Conservation (phyloP, 2,797 vertebrate genomes). For the Phrynocephalus forsythii region DNA sequence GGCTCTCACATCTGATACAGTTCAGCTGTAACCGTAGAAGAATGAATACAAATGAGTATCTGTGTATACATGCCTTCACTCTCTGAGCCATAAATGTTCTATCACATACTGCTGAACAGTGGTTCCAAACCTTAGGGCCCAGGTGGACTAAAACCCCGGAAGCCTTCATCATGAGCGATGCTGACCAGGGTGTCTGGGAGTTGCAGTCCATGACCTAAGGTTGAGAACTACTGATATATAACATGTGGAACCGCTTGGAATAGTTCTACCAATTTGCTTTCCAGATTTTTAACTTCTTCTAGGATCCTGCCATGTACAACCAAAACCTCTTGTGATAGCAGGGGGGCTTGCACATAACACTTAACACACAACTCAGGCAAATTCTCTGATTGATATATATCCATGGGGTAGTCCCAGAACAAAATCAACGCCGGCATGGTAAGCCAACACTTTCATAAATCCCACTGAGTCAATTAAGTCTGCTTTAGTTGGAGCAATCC, state of each 20-base stretch:
- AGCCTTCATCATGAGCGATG: not conserved
- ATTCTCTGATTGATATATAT: not conserved
- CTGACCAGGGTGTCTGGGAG: no score
- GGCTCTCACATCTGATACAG: not conserved
- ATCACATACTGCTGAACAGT: not conserved
- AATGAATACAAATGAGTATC: not conserved
- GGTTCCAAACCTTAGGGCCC: not conserved
- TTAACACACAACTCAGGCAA: not conserved
- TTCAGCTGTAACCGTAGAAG: not conserved
- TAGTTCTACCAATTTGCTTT: not conserved
- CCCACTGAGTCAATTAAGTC: no score
- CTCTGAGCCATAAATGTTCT: not conserved
- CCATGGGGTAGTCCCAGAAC: no score
- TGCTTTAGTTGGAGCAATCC: no score
- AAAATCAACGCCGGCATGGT: no score
- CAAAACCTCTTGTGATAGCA: not conserved
- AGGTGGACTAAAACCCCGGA: not conserved
- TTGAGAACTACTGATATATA: not conserved
- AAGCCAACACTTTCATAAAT: no score
- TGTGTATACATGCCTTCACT: not conserved
- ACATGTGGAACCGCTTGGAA: not conserved
- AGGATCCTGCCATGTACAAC: not conserved
- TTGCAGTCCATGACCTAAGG: no score
- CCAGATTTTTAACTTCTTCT: not conserved
- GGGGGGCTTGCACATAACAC: not conserved